Evolutionary conservation across 2,888 invertebrate genomes (phyloP).

Genomic region (Protodeltote pygarga): DNA sequence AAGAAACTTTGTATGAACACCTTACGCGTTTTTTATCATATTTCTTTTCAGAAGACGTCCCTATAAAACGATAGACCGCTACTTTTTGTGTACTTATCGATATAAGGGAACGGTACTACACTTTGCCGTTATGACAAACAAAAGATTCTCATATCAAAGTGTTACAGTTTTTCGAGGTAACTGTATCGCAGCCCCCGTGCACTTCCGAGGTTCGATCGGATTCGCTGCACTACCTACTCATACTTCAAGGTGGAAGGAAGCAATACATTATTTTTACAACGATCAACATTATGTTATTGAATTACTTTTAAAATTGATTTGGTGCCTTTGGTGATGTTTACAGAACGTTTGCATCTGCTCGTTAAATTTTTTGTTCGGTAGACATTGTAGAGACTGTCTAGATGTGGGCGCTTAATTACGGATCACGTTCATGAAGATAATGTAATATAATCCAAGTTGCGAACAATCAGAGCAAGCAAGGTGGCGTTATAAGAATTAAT

Average conservation of each 20-base stretch:
- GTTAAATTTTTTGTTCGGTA: constrained; percentile 66
- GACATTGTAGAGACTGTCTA: constrained; percentile 68
- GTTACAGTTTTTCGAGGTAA: constrained; percentile 84
- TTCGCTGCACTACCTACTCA: constrained; percentile 52
- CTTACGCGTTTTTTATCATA: constrained; percentile 75
- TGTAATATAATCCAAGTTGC: constrained; percentile 82
- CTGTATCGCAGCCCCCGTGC: constrained; percentile 74
- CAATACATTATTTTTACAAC: constrained; percentile 81
- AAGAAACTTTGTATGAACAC: constrained; percentile 77
- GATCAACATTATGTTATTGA: constrained; percentile 86
- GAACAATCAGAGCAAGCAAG: constrained; percentile 80
- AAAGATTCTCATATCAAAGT: constrained; percentile 65
- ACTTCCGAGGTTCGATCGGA: constrained; percentile 67
- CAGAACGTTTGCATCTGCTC: constrained; percentile 81
- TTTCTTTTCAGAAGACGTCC: constrained; percentile 67
- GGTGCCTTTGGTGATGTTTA: constrained; percentile 72
- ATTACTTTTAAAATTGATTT: constrained; percentile 84
- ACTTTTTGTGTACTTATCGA: constrained; percentile 73
- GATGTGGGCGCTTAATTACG: constrained; percentile 86
- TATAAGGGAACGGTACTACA: constrained; percentile 74
- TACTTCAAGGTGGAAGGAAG: constrained; percentile 84
- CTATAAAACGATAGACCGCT: constrained; percentile 79
- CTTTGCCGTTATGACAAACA: constrained; percentile 76
- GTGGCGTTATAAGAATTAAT: constrained; percentile 65
- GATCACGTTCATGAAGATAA: constrained; percentile 81